Percentiles rank a stretch among this genome's conserved stretches.
phyloP scores from a whole-genome alignment of 1,140 invertebrate species.

The Scaptodrosophila lebanonensis region DNA sequence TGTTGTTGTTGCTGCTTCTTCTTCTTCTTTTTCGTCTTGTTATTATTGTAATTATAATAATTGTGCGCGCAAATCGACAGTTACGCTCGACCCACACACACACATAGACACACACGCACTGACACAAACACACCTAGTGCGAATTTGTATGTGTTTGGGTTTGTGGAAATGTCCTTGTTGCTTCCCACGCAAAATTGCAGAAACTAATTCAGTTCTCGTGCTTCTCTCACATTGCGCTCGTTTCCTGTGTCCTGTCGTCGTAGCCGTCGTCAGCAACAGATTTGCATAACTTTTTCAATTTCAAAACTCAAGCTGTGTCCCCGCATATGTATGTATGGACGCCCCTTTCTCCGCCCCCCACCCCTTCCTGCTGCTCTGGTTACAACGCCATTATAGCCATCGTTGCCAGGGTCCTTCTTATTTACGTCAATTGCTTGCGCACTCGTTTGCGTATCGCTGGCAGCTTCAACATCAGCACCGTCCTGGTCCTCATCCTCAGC shows the following conservation, averaged over 20 bases:
- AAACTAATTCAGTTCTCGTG: conserved; percentile 68
- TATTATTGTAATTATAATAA: conserved; percentile 73
- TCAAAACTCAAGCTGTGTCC: conserved; percentile 68
- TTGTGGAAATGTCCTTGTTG: no score
- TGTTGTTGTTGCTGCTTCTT: conserved; percentile 3
- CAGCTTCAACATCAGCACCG: background rate
- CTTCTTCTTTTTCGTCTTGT: conserved; percentile 38
- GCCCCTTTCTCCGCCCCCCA: conserved; percentile 4
- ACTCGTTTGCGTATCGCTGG: conserved; percentile 31
- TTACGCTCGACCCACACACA: conserved; percentile 36
- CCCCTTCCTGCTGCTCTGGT: conserved; percentile 31
- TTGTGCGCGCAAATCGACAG: conserved; percentile 68
- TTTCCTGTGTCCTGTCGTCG: conserved; percentile 54
- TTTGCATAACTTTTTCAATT: conserved; percentile 75
- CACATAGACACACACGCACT: conserved; percentile 8
- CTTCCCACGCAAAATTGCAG: conserved; percentile 42
- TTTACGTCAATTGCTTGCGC: conserved; percentile 70
- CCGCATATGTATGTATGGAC: conserved; percentile 9
- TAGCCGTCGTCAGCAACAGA: conserved; percentile 22
- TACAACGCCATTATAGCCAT: conserved; percentile 37
- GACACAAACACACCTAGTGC: no score
- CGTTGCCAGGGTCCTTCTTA: conserved; percentile 55
- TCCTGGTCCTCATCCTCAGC: no score
- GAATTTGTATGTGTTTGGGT: no score
- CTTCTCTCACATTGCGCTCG: conserved; percentile 29